phyloP scores from a whole-genome alignment of 2,113 vertebrate species.

The Dromaius novaehollandiae region DNA sequence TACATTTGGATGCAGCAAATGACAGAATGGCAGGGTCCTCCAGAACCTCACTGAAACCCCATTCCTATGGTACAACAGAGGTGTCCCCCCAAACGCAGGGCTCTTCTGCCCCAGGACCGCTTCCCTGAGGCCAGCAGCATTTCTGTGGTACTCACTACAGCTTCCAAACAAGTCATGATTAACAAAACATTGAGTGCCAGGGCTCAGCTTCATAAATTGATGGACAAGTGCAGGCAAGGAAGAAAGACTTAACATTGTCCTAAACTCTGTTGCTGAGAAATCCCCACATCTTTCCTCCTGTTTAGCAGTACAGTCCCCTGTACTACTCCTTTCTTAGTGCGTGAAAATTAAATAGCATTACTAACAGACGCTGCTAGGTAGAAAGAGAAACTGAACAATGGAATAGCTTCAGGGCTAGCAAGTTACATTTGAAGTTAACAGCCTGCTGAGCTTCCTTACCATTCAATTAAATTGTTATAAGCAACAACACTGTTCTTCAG shows the following conservation, averaged over 20 bases:
- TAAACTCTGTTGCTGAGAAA: neutral
- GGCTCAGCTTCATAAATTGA: neutral
- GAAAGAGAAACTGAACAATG: neutral
- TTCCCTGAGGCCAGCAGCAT: neutral
- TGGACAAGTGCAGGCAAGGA: neutral
- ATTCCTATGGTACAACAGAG: neutral
- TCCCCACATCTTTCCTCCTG: neutral
- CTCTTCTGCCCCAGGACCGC: neutral
- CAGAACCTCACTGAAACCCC: neutral
- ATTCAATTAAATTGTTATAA: conserved; percentile 89
- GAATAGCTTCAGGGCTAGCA: neutral
- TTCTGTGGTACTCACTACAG: neutral
- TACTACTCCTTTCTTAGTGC: neutral
- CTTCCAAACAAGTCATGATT: neutral
- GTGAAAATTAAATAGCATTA: neutral
- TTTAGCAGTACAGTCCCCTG: neutral
- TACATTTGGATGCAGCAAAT: neutral
- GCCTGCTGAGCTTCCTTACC: conserved; percentile 68
- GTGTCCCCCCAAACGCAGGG: neutral
- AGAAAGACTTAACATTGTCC: neutral
- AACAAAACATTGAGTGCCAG: neutral
- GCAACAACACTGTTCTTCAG: conserved; percentile 94
- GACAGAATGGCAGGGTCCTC: neutral
- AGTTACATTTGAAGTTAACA: neutral
- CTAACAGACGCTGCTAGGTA: neutral